Evolutionary conservation across 2,797 vertebrate genomes (phyloP), one percentile per base, ranked within the genome.

Genomic region (Margarornis squamiger): DNA sequence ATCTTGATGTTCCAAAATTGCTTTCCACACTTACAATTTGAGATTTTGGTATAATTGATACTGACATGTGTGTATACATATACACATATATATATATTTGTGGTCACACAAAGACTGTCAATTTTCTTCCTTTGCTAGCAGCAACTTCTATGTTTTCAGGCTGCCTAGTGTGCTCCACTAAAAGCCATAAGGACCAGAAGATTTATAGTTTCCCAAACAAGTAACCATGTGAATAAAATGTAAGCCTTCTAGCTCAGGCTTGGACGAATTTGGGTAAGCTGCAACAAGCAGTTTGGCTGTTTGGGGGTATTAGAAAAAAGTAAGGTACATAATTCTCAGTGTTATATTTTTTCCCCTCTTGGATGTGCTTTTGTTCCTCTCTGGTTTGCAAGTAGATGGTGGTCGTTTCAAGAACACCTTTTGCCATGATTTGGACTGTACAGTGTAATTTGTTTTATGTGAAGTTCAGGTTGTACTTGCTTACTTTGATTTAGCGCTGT

Each of bases 41-140:
- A 90, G 90, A 79, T 58, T 95, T 87, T 72, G 36, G 43, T 82
- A 32, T 86, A 92, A 93, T 45, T 86, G 46, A 16, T 92, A 43
- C 1, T 79, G 71, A 46, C 41, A 13, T 81, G 10, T 30, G 4
- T 58, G 9, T 34, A 22, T 32, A 7, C 55, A 43, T 63, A 10
- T 30, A 8, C 10, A 21, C 30, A 30, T 34, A 19, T 30, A 54
- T 54, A 54, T 54, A 32, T 70, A 45, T 65, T 55, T 34, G 55
- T 89, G 75, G 87, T 88, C 52, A 41, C 41, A 29, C 7, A 39
- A 80, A 83, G 58, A 36, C 65, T 63, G 46, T 39, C n/a, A 41
- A 2, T 92, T 93, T 86, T 84, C 46, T 66, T 78, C 32, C 39
- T 78, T 77, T 52, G 23, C 61, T 95, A 86, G 70, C 46, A 88